Conservation (phyloP, 2,888 invertebrate genomes). For the Nemurella pictetii region DNA sequence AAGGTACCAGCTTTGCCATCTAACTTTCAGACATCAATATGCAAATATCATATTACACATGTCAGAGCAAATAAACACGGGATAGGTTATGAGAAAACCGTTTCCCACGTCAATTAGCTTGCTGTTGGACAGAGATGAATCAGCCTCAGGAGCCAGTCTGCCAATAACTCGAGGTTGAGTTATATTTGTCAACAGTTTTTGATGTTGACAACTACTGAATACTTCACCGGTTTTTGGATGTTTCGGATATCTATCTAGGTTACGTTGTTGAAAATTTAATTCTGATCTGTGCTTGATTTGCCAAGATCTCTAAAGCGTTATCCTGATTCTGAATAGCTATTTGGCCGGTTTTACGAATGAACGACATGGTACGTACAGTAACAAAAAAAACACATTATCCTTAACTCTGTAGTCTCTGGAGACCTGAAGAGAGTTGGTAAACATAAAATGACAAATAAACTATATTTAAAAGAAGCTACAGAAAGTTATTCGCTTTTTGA, state of each 20-base stretch:
- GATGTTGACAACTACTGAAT: not conserved
- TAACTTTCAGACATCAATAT: slow-evolving; percentile 2
- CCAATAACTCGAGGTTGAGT: not conserved
- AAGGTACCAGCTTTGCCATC: not conserved
- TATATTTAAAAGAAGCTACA: too few species aligned
- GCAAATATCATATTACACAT: slow-evolving; percentile 7
- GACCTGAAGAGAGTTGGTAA: too few species aligned
- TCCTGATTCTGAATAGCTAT: not conserved
- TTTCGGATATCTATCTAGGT: too few species aligned
- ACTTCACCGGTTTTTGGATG: not conserved
- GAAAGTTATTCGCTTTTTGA: too few species aligned
- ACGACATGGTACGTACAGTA: too few species aligned
- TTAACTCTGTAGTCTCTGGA: too few species aligned
- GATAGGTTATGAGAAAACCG: not conserved
- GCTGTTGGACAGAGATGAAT: not conserved
- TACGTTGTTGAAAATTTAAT: not conserved
- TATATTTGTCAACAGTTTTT: not conserved
- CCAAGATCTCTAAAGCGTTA: too few species aligned
- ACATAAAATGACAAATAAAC: too few species aligned
- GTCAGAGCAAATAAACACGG: not conserved
- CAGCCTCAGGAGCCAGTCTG: not conserved
- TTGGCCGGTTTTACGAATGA: too few species aligned
- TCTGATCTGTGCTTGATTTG: too few species aligned
- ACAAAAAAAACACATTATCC: too few species aligned
- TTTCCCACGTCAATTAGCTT: not conserved